Base-by-base conservation (phyloP, 2,113 vertebrate species). In the Tympanuchus pallidicinctus region DNA sequence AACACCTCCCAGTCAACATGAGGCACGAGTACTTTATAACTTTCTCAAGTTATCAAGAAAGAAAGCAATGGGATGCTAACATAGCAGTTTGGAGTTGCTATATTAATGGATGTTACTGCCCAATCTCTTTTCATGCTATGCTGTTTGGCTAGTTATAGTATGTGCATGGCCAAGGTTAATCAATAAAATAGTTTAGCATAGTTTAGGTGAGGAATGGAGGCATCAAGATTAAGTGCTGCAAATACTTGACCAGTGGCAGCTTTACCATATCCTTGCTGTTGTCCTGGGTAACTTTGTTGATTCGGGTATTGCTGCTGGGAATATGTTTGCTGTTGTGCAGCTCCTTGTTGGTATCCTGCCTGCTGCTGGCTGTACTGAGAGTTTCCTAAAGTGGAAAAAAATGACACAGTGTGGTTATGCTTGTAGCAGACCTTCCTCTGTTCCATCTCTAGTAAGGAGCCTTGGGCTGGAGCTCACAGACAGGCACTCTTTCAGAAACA, bases 331-430 rank as follows among this genome's bases (percentile, higher is more conserved):
- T 98, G 99, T 94, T 99, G 99, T 13, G 98, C 97, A 21, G 99
- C 96, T 74, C 98, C 98, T 94, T 99, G 99, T 95, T 99, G 99
- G 96, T 99, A 99, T 63, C 98, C 98, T 14, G 98, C 95, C 96
- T 99, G 99, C 95, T 99, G 99, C 86, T 99, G 99, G 97, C 98
- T 98, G 97, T 99, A 99, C 96, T 99, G 99, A 18, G 98, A 97
- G 93, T 98, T 99, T 74, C 99, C 99, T 99, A 87, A 42, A 77
- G 67, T 61, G 60, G 28, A 71, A 36, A 94, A 84, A 45, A 92
- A 54, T 22, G 32, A 22, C 21, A 19, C 14, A n/a, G 52, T 19
- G 82, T 45, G 43, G n/a, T 66, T 73, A 52, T 1, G 24, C 20
- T 32, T 64, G 57, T 86, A 57, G 59, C 43, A 54, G 22, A 25